These are phyloP conservation scores for Rhombomys opimus DNA, from an alignment of 2,113 vertebrate species.

Conservation along the genomic window DNA sequence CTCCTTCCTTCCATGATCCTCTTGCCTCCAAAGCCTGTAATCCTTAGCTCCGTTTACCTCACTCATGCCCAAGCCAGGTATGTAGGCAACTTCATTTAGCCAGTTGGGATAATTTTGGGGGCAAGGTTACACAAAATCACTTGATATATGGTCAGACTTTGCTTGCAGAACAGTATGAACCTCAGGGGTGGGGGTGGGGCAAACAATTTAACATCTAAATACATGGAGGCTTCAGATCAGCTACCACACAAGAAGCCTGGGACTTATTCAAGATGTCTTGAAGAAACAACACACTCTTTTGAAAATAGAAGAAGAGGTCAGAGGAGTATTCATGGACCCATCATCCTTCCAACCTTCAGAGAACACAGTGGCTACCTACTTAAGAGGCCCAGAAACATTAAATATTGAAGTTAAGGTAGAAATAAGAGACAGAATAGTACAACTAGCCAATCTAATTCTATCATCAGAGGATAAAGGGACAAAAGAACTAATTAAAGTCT, in stretches of 20 bases:
- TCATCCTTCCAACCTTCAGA: not conserved
- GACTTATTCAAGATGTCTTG: not conserved
- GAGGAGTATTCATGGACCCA: not conserved
- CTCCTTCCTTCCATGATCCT: too few relatives aligned
- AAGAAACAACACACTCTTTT: not conserved
- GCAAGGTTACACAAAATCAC: too few relatives aligned
- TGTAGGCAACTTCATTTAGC: too few relatives aligned
- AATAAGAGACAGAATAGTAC: not conserved
- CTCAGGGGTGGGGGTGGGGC: too few relatives aligned
- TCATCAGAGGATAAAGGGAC: not conserved
- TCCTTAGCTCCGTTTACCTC: too few relatives aligned
- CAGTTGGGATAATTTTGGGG: too few relatives aligned
- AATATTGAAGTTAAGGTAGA: constrained; percentile 13
- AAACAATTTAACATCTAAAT: too few relatives aligned
- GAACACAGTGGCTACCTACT: not conserved
- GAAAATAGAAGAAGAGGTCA: not conserved
- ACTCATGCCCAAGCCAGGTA: too few relatives aligned
- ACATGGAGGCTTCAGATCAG: too few relatives aligned
- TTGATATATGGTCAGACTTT: too few relatives aligned
- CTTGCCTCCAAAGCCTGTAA: too few relatives aligned
- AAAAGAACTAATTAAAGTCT: not conserved
- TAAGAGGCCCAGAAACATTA: not conserved
- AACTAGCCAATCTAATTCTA: not conserved
- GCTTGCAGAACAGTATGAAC: too few relatives aligned
- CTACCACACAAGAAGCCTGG: not conserved